These are phyloP conservation scores for Mormyrops boulengeri DNA, from an alignment of 2,797 vertebrate species.

Conservation along the genomic window DNA sequence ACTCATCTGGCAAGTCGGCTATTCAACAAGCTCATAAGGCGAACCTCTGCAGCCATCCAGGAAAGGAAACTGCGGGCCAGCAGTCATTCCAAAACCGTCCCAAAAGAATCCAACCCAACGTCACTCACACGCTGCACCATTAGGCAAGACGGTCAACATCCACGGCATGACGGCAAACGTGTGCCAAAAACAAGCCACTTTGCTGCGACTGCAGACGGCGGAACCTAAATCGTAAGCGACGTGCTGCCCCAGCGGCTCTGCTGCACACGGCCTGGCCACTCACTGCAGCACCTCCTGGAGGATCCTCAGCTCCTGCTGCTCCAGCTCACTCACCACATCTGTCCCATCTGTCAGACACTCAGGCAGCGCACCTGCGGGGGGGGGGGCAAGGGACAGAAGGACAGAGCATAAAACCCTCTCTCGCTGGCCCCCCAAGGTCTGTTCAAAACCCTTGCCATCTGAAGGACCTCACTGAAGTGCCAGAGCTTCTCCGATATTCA, in stretches of 20 bases:
- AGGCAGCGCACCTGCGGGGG: conserved; percentile 73
- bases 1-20: conserved; percentile 40
- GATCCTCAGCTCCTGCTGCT: conserved; percentile 92
- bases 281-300: conserved; percentile 90
- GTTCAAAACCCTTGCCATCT: not conserved
- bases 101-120: not conserved
- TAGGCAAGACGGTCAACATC: not conserved
- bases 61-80: not conserved
- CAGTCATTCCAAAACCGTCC: not conserved
- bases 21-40: conserved; percentile 16
- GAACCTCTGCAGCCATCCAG: not conserved
- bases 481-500: not conserved
- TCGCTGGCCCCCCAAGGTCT: not conserved
- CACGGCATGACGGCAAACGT: not conserved
- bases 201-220: not conserved
- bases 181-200: not conserved
- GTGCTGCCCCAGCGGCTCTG: too few relatives aligned
- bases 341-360: conserved; percentile 88
- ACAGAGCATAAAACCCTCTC: not conserved
- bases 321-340: conserved; percentile 83
- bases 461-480: not conserved
- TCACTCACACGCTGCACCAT: not conserved
- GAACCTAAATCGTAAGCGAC: not conserved
- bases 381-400: not conserved
- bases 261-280: conserved; percentile 22